phyloP scores from a whole-genome alignment of 2,797 vertebrate genomes.

The Octomys mimax region DNA sequence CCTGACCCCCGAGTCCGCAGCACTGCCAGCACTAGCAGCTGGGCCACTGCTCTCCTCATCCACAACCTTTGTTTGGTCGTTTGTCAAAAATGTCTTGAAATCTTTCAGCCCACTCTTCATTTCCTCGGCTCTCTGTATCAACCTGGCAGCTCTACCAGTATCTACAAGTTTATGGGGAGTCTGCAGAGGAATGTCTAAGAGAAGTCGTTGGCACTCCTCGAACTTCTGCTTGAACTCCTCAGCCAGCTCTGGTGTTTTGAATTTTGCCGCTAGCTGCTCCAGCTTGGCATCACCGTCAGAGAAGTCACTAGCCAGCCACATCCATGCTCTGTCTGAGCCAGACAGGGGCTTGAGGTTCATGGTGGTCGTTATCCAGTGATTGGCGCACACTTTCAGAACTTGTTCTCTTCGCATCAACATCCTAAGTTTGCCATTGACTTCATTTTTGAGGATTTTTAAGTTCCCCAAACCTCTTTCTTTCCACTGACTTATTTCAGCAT shows the following conservation, averaged over 20 bases:
- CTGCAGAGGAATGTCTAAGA: constrained; percentile 98
- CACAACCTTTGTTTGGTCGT: constrained; percentile 93
- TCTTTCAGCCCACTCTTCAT: constrained; percentile 99
- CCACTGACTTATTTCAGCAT: constrained; percentile 95
- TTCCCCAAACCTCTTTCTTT: constrained; percentile 98
- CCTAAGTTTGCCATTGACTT: constrained; percentile 94
- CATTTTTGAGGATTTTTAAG: constrained; percentile 97
- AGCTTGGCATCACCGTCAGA: constrained; percentile 96
- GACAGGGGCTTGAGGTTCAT: constrained; percentile 98
- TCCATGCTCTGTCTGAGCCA: constrained; percentile 98
- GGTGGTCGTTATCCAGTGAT: constrained; percentile 99
- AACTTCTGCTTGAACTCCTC: constrained; percentile 98
- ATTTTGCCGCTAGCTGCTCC: constrained; percentile 97
- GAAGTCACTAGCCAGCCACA: constrained; percentile 98
- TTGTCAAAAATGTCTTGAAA: constrained; percentile 96
- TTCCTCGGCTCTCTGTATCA: constrained; percentile 99
- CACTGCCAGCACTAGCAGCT: constrained; percentile 68
- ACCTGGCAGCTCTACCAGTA: constrained; percentile 95
- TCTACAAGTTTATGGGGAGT: constrained; percentile 98
- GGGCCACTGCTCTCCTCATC: constrained; percentile 89
- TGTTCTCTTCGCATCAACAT: constrained; percentile 99
- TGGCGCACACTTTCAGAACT: constrained; percentile 98
- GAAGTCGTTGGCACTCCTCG: constrained; percentile 96
- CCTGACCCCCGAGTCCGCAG: constrained; percentile 90
- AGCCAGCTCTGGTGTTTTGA: constrained; percentile 96